Evolutionary conservation across 2,113 vertebrate genomes (phyloP).

Genomic region (Myiopsitta monachus): DNA sequence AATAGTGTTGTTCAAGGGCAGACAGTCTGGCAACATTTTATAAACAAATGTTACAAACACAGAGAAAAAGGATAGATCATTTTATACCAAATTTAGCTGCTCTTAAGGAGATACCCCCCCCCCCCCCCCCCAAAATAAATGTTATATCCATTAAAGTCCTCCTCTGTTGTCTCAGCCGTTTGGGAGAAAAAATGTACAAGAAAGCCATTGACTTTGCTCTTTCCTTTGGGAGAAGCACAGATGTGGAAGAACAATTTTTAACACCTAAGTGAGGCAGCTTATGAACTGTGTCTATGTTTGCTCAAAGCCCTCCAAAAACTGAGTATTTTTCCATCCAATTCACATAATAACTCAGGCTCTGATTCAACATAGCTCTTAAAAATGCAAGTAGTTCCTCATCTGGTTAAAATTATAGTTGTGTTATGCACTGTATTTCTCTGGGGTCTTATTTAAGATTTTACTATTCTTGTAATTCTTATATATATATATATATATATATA

Average conservation of each 20-base stretch:
- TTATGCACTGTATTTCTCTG: background rate
- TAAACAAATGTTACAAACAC: constrained; percentile 25
- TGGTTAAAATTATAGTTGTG: constrained; percentile 31
- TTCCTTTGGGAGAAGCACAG: constrained; percentile 51
- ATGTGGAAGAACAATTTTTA: constrained; percentile 51
- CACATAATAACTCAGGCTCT: constrained; percentile 35
- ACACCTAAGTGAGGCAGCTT: constrained; percentile 49
- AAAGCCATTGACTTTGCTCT: constrained; percentile 42
- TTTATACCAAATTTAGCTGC: constrained; percentile 38
- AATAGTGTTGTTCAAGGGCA: constrained; percentile 32
- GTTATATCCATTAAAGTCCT: constrained; percentile 38
- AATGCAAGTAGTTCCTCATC: background rate
- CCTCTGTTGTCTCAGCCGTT: background rate
- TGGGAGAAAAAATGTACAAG: constrained; percentile 11
- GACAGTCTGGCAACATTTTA: constrained; percentile 1
- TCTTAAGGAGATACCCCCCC: background rate
- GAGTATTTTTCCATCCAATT: constrained; percentile 35
- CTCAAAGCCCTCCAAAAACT: constrained; percentile 21
- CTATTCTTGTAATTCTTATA: background rate
- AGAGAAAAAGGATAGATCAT: background rate
- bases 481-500: background rate
- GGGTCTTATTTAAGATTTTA: background rate
- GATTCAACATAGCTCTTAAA: constrained; percentile 29
- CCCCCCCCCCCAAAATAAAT: background rate
- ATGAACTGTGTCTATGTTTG: constrained; percentile 19